Conservation (phyloP, 2,888 invertebrate genomes). For the Ceraclea dissimilis region DNA sequence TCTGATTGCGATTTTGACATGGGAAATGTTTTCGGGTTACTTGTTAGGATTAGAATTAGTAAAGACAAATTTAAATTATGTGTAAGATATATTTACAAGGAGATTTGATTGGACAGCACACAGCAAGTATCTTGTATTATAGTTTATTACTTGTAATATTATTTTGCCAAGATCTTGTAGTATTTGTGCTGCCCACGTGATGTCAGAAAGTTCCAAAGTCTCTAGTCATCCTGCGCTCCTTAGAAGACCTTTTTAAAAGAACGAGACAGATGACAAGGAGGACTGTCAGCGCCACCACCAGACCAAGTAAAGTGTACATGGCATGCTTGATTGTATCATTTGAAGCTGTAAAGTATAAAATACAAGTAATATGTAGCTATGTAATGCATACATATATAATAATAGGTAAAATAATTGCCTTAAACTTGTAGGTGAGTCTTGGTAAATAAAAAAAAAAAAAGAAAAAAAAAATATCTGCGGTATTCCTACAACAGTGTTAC, state of each 20-base stretch:
- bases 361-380: too few species aligned
- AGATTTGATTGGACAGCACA: too few species aligned
- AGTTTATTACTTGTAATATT: constrained; percentile 22
- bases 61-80: too few species aligned
- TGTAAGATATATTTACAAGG: too few species aligned
- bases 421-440: too few species aligned
- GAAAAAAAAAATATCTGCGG: too few species aligned
- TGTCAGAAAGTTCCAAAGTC: constrained; percentile 25
- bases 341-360: constrained; percentile 31
- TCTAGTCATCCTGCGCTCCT: constrained; percentile 20
- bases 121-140: constrained; percentile 4
- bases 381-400: background rate
- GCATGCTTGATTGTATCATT: constrained; percentile 49
- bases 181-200: constrained; percentile 22
- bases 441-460: too few species aligned
- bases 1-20: too few species aligned
- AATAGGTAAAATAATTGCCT: background rate
- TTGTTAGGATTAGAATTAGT: too few species aligned
- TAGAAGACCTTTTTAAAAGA: constrained; percentile 36
- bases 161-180: constrained; percentile 20
- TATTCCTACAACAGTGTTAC: too few species aligned
- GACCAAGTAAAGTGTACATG: constrained; percentile 52
- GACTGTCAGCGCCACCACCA: constrained; percentile 44
- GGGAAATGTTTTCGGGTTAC: too few species aligned
- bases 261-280: constrained; percentile 47